Conservation (phyloP, 2,797 vertebrate genomes). For the Sebastes ruberrimus region DNA sequence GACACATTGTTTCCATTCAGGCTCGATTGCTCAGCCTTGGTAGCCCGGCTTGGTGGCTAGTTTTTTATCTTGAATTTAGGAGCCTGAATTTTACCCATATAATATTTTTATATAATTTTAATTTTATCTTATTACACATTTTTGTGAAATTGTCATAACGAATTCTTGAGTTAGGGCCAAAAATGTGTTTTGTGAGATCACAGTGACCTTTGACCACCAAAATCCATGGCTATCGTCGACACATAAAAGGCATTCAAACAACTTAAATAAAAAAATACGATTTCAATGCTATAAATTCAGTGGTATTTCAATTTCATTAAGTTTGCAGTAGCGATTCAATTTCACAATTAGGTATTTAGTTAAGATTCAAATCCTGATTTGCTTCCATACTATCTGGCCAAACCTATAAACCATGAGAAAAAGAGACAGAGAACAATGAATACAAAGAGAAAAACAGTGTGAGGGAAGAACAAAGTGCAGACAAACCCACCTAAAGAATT, state of each 20-base stretch:
- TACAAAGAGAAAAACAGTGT: background rate
- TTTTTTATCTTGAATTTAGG: background rate
- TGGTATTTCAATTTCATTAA: background rate
- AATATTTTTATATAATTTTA: background rate
- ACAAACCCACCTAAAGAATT: conserved; percentile 53
- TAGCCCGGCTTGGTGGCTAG: too few species aligned
- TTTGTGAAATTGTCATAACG: background rate
- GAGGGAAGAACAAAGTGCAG: conserved; percentile 12
- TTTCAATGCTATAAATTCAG: background rate
- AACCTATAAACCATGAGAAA: background rate
- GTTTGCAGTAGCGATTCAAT: background rate
- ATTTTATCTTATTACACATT: background rate
- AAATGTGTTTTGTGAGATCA: background rate
- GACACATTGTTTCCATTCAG: background rate
- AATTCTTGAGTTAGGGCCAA: background rate
- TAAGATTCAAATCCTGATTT: background rate
- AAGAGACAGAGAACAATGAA: background rate
- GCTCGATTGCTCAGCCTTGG: background rate
- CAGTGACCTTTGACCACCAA: background rate
- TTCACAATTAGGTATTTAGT: background rate
- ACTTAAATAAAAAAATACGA: background rate
- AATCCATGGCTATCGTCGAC: too few species aligned
- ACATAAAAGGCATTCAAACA: background rate
- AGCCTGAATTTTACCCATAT: background rate
- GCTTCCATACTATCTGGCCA: background rate